Percentiles rank a stretch among this genome's conserved stretches.
phyloP scores from a whole-genome alignment of 2,888 invertebrate species.

The Chesias legatella region DNA sequence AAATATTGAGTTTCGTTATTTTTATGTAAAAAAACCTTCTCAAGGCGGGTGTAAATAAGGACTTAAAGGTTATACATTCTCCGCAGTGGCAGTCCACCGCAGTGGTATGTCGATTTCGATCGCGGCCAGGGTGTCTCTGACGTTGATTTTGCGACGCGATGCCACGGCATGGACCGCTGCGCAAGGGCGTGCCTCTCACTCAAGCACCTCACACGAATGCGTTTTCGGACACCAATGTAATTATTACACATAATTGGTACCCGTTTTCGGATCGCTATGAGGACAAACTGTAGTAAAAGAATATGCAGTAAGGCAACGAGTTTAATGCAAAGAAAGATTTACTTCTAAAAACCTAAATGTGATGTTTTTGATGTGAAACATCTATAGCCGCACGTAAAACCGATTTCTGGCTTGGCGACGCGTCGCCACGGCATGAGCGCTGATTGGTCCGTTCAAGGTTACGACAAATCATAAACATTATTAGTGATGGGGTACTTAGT shows the following conservation, averaged over 20 bases:
- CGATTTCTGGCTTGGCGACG: too few species aligned
- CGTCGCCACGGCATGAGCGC: too few species aligned
- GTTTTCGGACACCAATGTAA: conserved; percentile 59
- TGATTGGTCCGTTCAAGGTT: too few species aligned
- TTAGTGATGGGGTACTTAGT: too few species aligned
- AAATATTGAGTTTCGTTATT: conserved; percentile 21
- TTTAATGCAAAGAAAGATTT: too few species aligned
- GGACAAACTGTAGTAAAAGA: too few species aligned
- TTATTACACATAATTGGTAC: conserved; percentile 52
- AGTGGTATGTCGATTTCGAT: conserved; percentile 38
- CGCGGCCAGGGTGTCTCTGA: conserved; percentile 10
- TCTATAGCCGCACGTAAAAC: too few species aligned
- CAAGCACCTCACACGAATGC: conserved; percentile 50
- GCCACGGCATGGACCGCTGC: conserved; percentile 45
- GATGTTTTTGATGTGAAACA: too few species aligned
- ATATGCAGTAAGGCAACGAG: too few species aligned
- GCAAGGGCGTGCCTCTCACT: conserved; percentile 78
- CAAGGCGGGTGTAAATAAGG: conserved; percentile 31
- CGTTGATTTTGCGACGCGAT: conserved; percentile 57
- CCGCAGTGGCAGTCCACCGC: conserved; percentile 29
- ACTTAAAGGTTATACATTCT: conserved; percentile 59
- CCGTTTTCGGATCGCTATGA: conserved; percentile 26
- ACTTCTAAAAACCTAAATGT: too few species aligned
- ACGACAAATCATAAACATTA: too few species aligned
- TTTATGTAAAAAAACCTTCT: conserved; percentile 19